These are phyloP conservation scores for Rhabdomys dilectus DNA, from an alignment of 2,113 vertebrate genomes.

Conservation along the genomic window DNA sequence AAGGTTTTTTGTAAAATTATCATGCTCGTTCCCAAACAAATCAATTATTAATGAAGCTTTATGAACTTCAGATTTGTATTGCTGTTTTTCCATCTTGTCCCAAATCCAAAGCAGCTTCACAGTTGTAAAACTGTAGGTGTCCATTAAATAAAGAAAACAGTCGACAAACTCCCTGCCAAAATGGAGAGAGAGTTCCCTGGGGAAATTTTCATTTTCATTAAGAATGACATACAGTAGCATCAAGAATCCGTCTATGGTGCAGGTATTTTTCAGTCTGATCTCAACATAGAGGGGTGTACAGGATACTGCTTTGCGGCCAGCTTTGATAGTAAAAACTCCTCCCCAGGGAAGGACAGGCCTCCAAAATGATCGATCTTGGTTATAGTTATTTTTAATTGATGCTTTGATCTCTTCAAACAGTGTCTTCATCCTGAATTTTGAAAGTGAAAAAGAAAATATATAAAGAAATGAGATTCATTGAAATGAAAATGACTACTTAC, in stretches of 20 bases:
- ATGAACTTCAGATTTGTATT: constrained; percentile 92
- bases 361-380: constrained; percentile 93
- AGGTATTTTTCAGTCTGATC: constrained; percentile 94
- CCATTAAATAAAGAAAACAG: constrained; percentile 94
- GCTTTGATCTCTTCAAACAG: constrained; percentile 95
- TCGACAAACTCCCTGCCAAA: constrained; percentile 93
- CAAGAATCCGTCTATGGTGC: constrained; percentile 95
- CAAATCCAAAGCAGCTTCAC: constrained; percentile 96
- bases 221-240: constrained; percentile 95
- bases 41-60: constrained; percentile 92
- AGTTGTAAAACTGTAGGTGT: constrained; percentile 93
- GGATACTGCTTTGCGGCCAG: constrained; percentile 93
- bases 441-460: constrained; percentile 56
- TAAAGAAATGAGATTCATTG: neutral
- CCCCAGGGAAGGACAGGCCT: constrained; percentile 95
- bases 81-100: constrained; percentile 94
- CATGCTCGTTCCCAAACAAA: constrained; percentile 94
- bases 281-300: constrained; percentile 93
- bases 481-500: constrained; percentile 53
- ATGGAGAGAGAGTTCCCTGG: constrained; percentile 90
- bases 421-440: constrained; percentile 90
- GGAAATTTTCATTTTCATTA: constrained; percentile 91
- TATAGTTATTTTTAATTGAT: constrained; percentile 92
- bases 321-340: constrained; percentile 92
- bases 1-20: constrained; percentile 94